phyloP scores from a whole-genome alignment of 2,113 vertebrate species.

The Campylomormyrus numenius region DNA sequence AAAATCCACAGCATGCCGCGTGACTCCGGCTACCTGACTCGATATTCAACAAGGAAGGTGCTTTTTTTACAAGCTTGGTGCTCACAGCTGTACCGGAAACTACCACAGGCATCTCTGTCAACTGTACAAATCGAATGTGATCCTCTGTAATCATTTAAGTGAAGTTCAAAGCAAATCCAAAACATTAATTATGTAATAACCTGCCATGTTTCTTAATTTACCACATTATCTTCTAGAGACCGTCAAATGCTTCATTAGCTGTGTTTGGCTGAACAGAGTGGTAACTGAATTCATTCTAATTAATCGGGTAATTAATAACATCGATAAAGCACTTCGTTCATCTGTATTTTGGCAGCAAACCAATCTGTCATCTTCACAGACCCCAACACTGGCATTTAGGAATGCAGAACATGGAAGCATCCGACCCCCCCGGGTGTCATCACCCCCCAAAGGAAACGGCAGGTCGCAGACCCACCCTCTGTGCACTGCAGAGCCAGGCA shows the following conservation, averaged over 20 bases:
- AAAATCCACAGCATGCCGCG: background rate
- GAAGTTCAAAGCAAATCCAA: background rate
- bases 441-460: background rate
- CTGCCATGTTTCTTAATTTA: background rate
- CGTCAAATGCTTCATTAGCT: background rate
- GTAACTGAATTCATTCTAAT: background rate
- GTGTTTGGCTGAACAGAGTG: background rate
- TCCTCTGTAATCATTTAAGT: background rate
- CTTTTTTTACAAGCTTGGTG: background rate
- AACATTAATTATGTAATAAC: background rate
- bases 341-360: background rate
- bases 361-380: background rate
- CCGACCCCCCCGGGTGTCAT: background rate
- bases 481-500: constrained; percentile 5
- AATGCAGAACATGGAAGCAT: background rate
- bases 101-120: background rate
- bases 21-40: background rate
- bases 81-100: background rate
- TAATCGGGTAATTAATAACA: background rate
- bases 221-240: background rate
- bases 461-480: background rate
- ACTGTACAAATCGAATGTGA: background rate
- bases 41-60: background rate
- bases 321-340: background rate
- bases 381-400: background rate